phyloP scores from a whole-genome alignment of 2,797 vertebrate genomes.

The Premnoplex brunnescens region DNA sequence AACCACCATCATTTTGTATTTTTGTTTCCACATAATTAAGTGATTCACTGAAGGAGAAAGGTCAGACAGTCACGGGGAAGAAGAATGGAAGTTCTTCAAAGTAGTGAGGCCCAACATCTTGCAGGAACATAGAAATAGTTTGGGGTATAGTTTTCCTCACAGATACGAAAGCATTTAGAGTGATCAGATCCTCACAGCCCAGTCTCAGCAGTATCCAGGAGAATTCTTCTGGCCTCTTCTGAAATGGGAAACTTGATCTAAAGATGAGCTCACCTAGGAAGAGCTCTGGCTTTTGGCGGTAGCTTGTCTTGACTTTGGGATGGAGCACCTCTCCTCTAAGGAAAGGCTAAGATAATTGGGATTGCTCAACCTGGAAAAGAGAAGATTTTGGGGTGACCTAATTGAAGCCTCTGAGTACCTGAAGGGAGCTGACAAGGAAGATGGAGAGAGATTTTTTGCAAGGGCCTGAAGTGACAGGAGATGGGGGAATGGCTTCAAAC shows the following conservation, averaged over 20 bases:
- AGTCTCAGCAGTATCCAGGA: background rate
- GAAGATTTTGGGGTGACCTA: background rate
- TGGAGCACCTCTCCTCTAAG: background rate
- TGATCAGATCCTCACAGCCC: background rate
- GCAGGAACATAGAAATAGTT: background rate
- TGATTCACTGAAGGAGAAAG: slow-evolving; percentile 31
- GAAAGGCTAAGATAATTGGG: background rate
- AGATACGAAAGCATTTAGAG: background rate
- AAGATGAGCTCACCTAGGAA: background rate
- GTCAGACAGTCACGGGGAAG: background rate
- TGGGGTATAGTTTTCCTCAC: background rate
- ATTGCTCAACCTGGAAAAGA: background rate
- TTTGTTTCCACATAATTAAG: slow-evolving; percentile 36
- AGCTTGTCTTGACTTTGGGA: background rate
- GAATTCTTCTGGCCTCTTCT: background rate
- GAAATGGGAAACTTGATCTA: background rate
- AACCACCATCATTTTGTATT: background rate
- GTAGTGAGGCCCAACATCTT: background rate
- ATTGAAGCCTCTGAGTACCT: background rate
- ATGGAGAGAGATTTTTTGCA: background rate
- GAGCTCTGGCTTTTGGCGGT: background rate
- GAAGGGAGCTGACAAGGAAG: background rate
- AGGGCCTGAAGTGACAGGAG: background rate
- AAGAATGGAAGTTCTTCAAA: background rate
- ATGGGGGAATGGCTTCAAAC: background rate